Conservation (phyloP, 1,140 invertebrate species). For the Sesamia nonagrioides region DNA sequence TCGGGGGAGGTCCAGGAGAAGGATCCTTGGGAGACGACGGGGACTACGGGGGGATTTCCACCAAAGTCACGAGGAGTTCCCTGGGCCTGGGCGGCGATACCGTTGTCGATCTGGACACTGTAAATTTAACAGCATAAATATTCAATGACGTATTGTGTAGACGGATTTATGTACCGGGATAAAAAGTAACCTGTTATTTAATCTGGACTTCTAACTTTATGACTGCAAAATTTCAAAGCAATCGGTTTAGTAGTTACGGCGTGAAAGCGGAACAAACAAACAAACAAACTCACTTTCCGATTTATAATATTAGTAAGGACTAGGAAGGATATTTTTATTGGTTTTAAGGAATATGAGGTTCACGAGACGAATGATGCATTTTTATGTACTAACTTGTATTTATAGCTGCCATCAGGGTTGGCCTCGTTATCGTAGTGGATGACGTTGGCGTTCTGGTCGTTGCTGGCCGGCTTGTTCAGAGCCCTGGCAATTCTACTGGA, state of each 20-base stretch:
- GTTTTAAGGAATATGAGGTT: not conserved
- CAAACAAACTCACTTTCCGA: too few species aligned
- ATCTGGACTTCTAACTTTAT: too few species aligned
- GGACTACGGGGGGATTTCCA: constrained; percentile 79
- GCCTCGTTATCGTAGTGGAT: constrained; percentile 51
- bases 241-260: too few species aligned
- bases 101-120: constrained; percentile 87
- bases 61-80: constrained; percentile 76
- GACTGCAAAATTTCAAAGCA: too few species aligned
- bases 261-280: too few species aligned
- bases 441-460: constrained; percentile 46
- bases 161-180: too few species aligned
- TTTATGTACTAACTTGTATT: constrained; percentile 49
- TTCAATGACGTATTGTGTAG: not conserved
- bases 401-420: constrained; percentile 55
- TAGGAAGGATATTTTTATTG: too few species aligned
- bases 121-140: not conserved
- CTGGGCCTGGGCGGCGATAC: constrained; percentile 82
- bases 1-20: constrained; percentile 67
- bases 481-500: not conserved
- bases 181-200: too few species aligned
- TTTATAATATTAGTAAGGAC: too few species aligned
- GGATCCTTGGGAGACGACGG: constrained; percentile 63
- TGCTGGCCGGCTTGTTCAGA: not conserved
- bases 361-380: not conserved